phyloP scores from a whole-genome alignment of 1,140 invertebrate species.

The Brachionus angularis region DNA sequence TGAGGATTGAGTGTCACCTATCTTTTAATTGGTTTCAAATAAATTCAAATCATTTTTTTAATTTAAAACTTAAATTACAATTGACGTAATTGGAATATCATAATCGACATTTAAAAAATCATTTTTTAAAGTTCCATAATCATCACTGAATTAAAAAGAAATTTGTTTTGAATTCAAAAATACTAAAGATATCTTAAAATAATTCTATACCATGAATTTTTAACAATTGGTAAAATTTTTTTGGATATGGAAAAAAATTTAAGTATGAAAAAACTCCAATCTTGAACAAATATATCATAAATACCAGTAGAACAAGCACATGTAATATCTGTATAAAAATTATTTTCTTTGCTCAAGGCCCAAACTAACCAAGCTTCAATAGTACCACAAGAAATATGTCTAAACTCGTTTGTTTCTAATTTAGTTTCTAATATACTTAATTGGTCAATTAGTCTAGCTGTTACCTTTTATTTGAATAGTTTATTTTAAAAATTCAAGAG shows the following conservation, averaged over 20 bases:
- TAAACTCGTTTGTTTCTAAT: conserved; percentile 5
- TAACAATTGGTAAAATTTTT: conserved; percentile 12
- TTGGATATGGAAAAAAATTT: conserved; percentile 4
- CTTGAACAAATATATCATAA: conserved; percentile 10
- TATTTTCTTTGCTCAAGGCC: conserved; percentile 1
- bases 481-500: background rate
- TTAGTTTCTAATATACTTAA: conserved; percentile 10
- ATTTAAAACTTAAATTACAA: conserved; percentile 3
- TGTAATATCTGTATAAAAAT: conserved; percentile 14
- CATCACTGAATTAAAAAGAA: background rate
- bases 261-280: background rate
- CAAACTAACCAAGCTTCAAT: conserved; percentile 34
- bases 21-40: too few relatives aligned
- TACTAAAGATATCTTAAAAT: too few relatives aligned
- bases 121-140: background rate
- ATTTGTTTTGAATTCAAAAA: background rate
- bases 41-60: too few relatives aligned
- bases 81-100: conserved; percentile 7
- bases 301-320: conserved; percentile 5
- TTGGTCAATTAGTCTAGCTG: background rate
- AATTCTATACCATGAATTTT: conserved; percentile 8
- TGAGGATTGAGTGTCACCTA: conserved; percentile 14
- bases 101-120: background rate
- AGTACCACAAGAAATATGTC: conserved; percentile 4
- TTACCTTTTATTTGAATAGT: background rate